Conservation (phyloP, 2,888 invertebrate species). For the Ectemnius lituratus region DNA sequence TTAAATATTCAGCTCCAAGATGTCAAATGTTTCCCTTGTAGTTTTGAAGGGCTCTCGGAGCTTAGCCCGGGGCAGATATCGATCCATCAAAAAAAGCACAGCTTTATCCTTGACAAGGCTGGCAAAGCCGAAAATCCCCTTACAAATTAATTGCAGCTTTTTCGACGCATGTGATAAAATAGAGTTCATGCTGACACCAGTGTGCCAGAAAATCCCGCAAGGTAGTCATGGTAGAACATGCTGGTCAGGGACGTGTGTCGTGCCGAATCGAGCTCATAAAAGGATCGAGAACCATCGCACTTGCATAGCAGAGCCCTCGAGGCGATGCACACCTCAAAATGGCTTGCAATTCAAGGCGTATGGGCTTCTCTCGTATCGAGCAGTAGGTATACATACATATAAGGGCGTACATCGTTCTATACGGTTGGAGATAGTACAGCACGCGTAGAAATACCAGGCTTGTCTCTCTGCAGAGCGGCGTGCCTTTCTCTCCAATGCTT, state of each 20-base stretch:
- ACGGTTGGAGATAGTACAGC: neutral
- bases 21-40: neutral
- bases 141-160: neutral
- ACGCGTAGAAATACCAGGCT: neutral
- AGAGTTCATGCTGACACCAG: neutral
- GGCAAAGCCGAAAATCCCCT: neutral
- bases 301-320: neutral
- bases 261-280: slow-evolving; percentile 2
- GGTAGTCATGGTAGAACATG: too few species aligned
- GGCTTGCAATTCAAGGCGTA: neutral
- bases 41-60: neutral
- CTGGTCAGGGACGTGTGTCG: neutral
- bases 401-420: neutral
- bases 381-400: neutral
- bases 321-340: neutral
- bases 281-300: slow-evolving; percentile 1
- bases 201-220: too few species aligned
- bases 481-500: neutral
- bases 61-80: neutral
- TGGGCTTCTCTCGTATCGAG: neutral
- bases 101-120: neutral
- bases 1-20: slow-evolving; percentile 1
- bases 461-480: neutral
- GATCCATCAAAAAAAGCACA: neutral
- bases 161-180: neutral